Evolutionary conservation across 2,797 vertebrate genomes (phyloP), one percentile per base, ranked within the genome.

Genomic region (Mormyrus hasselquistii): DNA sequence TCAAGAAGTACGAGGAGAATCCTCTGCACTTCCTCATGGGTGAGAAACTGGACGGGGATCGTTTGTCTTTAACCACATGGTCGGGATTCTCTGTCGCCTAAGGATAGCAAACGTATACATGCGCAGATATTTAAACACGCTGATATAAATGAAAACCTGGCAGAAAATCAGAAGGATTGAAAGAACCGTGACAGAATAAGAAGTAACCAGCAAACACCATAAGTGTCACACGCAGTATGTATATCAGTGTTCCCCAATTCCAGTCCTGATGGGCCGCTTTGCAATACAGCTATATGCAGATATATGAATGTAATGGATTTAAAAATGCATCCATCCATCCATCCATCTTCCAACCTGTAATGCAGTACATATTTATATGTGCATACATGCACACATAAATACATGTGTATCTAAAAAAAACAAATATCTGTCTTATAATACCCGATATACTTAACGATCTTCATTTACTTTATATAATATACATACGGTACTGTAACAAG

Each of bases 1-100:
- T 99, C 83, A 99, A 96, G 94, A 98, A 97, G 88, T 97, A 99
- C 2, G 94, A 94, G 12, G 98, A 99, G 94, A 99, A 99, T 90
- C 99, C 99, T 29, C 93, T 99, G 90, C 97, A 99, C 94, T 99
- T 98, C 92, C 93, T 99, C 89, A 99, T 99, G 99, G 98, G 99
- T 99, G 93, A 96, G 93, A 79, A 29, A 25, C 49, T 4, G 16
- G 14, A 52, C 29, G 12, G 2, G 3, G n/a, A 3, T 50, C 4
- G 0, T 29, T 85, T 85, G 47, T 14, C 6, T 85, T 16, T 53
- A 34, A 85, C 12, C 50, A 14, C 29, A 38, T 5, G 57, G 29
- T 8, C 12, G 5, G 52, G 29, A 12, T 22, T 29, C 44, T 83
- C 41, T 8, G 38, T 19, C n/a, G 0, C 79, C 22, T 38, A 73